phyloP scores from a whole-genome alignment of 2,797 vertebrate genomes.

The Tympanoctomys barrerae region DNA sequence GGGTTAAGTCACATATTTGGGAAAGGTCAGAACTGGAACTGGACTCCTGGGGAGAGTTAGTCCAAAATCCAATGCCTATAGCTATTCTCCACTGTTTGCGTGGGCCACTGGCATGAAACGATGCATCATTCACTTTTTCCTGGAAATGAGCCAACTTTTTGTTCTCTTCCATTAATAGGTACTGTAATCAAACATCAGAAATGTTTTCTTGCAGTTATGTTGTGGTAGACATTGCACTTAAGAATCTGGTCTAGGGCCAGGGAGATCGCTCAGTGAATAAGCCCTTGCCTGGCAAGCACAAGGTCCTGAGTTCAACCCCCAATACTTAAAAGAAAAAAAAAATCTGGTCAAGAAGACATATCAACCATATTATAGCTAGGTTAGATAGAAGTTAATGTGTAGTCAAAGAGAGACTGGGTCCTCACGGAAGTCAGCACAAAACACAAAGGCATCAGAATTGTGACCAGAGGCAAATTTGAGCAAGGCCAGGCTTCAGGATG shows the following conservation, averaged over 20 bases:
- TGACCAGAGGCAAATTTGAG: neutral
- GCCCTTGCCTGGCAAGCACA: too few relatives aligned
- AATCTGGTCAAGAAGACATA: neutral
- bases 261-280: too few relatives aligned
- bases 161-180: neutral
- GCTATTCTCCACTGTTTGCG: neutral
- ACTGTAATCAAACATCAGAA: conserved; percentile 45
- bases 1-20: neutral
- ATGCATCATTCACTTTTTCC: neutral
- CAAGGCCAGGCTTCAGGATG: neutral
- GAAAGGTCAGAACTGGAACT: neutral
- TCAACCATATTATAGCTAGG: neutral
- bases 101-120: neutral
- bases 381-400: neutral
- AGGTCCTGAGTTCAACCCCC: too few relatives aligned
- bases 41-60: neutral
- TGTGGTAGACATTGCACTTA: conserved; percentile 18
- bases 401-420: neutral
- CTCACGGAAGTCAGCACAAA: neutral
- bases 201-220: conserved; percentile 5
- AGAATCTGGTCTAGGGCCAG: neutral
- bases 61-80: neutral
- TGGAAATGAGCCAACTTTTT: conserved; percentile 41
- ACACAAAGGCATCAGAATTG: neutral
- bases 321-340: neutral